phyloP scores from a whole-genome alignment of 2,888 invertebrate genomes.

The Zeuzera pyrina region DNA sequence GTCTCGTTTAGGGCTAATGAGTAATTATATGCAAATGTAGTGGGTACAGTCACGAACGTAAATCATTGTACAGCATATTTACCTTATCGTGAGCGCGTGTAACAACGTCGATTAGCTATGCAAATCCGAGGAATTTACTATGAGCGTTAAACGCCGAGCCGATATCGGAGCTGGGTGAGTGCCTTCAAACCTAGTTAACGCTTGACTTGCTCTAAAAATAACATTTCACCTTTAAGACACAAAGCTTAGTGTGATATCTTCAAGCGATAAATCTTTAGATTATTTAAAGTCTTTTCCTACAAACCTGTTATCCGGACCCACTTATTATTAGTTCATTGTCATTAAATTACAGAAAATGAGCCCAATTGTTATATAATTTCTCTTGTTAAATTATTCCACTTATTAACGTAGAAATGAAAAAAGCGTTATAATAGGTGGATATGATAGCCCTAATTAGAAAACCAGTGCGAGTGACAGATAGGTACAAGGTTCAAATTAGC shows the following conservation, averaged over 20 bases:
- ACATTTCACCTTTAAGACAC: no score
- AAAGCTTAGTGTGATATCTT: no score
- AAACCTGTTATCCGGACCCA: no score
- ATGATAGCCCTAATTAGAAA: conserved; percentile 44
- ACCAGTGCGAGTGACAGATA: conserved; percentile 29
- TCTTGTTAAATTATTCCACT: conserved; percentile 40
- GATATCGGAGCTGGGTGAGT: no score
- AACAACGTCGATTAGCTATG: conserved; percentile 47
- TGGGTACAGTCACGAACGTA: conserved; percentile 29
- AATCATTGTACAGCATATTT: conserved; percentile 45
- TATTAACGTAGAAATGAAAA: conserved; percentile 16
- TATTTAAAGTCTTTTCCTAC: no score
- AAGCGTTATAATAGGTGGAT: conserved; percentile 39
- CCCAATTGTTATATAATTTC: conserved; percentile 27
- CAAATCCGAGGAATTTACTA: conserved; percentile 43
- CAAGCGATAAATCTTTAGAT: no score
- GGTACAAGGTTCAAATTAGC: conserved; percentile 33
- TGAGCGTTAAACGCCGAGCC: conserved; percentile 38
- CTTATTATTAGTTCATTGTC: no score
- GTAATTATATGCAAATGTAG: conserved; percentile 16
- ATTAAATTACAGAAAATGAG: conserved; percentile 32
- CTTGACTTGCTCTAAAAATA: no score
- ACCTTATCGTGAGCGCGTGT: conserved; percentile 38
- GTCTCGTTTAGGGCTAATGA: conserved; percentile 36
- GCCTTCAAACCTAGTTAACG: no score